Evolutionary conservation across 1,140 invertebrate genomes (phyloP).

Genomic region (Atta cephalotes): DNA sequence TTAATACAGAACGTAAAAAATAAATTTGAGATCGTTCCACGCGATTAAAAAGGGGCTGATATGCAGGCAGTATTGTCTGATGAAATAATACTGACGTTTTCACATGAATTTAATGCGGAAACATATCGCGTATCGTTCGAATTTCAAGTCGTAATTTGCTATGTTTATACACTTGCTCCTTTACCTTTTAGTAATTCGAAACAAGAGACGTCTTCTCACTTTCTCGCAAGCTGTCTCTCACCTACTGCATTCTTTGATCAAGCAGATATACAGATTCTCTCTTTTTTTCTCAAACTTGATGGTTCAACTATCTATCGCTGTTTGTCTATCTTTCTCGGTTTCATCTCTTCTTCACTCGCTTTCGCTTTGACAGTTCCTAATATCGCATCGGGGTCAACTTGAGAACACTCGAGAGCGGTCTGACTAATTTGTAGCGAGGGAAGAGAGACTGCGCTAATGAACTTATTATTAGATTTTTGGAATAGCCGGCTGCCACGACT

Average conservation of each 20-base stretch:
- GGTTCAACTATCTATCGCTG: constrained; percentile 38
- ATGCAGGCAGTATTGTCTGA: constrained; percentile 33
- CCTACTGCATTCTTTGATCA: constrained; percentile 73
- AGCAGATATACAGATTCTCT: constrained; percentile 66
- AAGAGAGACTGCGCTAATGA: constrained; percentile 70
- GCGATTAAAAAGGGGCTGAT: constrained; percentile 22
- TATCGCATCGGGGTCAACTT: constrained; percentile 63
- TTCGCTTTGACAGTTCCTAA: constrained; percentile 45
- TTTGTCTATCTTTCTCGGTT: constrained; percentile 37
- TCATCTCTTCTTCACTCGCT: constrained; percentile 13
- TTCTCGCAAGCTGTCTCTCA: constrained; percentile 42
- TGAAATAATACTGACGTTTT: constrained; percentile 33
- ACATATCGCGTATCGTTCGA: constrained; percentile 51
- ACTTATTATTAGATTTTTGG: constrained; percentile 80
- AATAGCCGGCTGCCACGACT: constrained; percentile 61
- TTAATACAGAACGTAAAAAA: neutral
- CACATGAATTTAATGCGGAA: constrained; percentile 45
- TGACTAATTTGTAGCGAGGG: constrained; percentile 69
- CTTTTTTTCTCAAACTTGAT: constrained; percentile 20
- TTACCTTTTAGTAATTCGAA: constrained; percentile 53
- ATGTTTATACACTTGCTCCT: constrained; percentile 22
- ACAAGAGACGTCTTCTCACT: constrained; percentile 28
- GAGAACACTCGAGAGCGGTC: constrained; percentile 59
- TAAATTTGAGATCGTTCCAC: constrained; percentile 14
- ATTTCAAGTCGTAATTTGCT: constrained; percentile 50